Conservation (phyloP, 2,113 vertebrate species). For the Pavo muticus region DNA sequence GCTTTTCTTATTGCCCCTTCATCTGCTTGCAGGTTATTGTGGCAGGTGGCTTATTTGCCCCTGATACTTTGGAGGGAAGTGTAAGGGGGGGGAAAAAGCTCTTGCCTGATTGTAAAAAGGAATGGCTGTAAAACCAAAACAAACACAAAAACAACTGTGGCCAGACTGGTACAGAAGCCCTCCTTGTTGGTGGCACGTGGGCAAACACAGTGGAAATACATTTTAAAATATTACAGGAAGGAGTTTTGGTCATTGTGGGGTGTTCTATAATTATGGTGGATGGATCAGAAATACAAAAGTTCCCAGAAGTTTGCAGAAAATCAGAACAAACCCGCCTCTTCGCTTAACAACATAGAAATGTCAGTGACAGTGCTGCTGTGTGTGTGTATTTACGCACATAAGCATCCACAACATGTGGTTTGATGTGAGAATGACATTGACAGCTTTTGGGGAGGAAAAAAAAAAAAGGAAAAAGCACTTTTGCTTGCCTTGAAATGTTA, state of each 20-base stretch:
- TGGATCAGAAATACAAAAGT: conserved; percentile 31
- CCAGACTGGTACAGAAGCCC: background rate
- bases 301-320: background rate
- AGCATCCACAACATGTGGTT: background rate
- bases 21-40: background rate
- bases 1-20: background rate
- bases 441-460: background rate
- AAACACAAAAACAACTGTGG: background rate
- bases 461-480: background rate
- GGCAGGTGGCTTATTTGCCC: too few relatives aligned
- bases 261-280: conserved; percentile 24
- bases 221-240: background rate
- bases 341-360: background rate
- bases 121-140: background rate
- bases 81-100: background rate
- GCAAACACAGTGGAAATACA: background rate
- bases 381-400: background rate
- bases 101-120: background rate
- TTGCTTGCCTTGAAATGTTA: background rate
- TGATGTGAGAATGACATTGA: background rate
- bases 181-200: background rate
- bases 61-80: too few relatives aligned
- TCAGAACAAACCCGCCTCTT: background rate
- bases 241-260: background rate
- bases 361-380: background rate